Conservation (phyloP, 2,888 invertebrate genomes). For the Latheticus oryzae region DNA sequence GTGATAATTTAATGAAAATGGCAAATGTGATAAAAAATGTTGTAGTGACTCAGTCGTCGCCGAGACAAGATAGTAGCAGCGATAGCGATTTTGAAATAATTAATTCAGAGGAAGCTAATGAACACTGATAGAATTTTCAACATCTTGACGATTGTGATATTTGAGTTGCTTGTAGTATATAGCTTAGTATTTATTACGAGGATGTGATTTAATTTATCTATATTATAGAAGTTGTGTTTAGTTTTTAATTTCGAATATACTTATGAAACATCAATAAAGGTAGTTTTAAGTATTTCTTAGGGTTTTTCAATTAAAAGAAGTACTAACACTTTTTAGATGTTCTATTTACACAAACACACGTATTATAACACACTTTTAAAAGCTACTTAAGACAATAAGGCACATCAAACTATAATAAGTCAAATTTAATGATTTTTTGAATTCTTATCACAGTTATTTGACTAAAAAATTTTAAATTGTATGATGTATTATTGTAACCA, state of each 20-base stretch:
- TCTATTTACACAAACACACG: conserved; percentile 28
- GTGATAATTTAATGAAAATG: conserved; percentile 43
- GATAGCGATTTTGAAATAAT: conserved; percentile 64
- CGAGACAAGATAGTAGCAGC: conserved; percentile 53
- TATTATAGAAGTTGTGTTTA: conserved; percentile 22
- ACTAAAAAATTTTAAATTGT: conserved; percentile 21
- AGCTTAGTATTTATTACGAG: conserved; percentile 33
- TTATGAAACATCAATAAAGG: conserved; percentile 18
- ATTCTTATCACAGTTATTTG: conserved; percentile 41
- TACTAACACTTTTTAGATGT: conserved; percentile 3
- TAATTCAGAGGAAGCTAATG: conserved; percentile 54
- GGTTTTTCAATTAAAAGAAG: conserved; percentile 10
- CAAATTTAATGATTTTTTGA: conserved; percentile 37
- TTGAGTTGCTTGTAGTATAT: conserved; percentile 29
- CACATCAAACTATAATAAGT: conserved; percentile 32
- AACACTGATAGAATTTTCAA: conserved; percentile 39
- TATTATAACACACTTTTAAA: conserved; percentile 7
- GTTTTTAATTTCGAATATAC: conserved; percentile 18
- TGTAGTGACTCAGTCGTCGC: conserved; percentile 30
- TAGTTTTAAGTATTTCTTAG: conserved; percentile 4
- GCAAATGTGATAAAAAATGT: conserved; percentile 46
- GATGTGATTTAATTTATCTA: conserved; percentile 36
- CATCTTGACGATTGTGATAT: conserved; percentile 43
- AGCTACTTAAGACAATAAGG: conserved; percentile 31
- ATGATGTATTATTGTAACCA: conserved; percentile 7